Base-by-base conservation (phyloP, 2,113 vertebrate species). In the Panthera tigris region DNA sequence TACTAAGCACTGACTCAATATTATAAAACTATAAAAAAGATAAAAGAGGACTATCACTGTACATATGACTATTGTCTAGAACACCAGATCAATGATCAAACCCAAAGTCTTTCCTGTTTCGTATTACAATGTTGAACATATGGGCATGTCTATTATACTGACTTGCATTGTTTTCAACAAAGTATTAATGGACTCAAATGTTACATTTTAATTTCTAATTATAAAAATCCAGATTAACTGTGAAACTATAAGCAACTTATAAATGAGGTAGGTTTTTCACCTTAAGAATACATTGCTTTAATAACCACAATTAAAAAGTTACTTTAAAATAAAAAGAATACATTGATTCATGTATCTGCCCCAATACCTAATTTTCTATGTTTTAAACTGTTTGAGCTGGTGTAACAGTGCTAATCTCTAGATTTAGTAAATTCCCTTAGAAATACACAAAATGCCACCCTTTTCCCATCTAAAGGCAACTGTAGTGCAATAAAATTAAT, bases 191-290 rank as follows among this genome's bases (percentile, higher is more conserved):
- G 19, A 63, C 50, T 55, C 29, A 96, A 97, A 19, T 57, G 2
- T 68, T 76, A 68, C 16, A 94, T 81, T 76, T 97, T 95, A 87
- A 83, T 94, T 98, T 96, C 88, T 50, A 89, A 74, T 93, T 82
- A 94, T 0, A 7, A 95, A 96, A 97, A 95, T 39, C 69, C 78
- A 97, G 57, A 95, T 90, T 86, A 84, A 89, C 63, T 48, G 63
- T 93, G 81, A 96, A 97, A 96, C 97, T 23, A 91, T 14, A 36
- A 92, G 7, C 25, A 31, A 69, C 71, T 90, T 61, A 41, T 39
- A 97, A 93, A 1, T 65, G 93, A 98, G 84, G 82, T 76, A 91
- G 90, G 23, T 89, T 97, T 95, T 89, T 48, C 33, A 87, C 63
- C 86, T 95, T 73, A 96, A 76, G 41, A 92, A 88, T 18, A 55